A percentile compares a stretch with the other conserved stretches of the same genome.
Evolutionary conservation across 2,797 vertebrate genomes (phyloP).

Genomic region (Etheostoma perlongum): DNA sequence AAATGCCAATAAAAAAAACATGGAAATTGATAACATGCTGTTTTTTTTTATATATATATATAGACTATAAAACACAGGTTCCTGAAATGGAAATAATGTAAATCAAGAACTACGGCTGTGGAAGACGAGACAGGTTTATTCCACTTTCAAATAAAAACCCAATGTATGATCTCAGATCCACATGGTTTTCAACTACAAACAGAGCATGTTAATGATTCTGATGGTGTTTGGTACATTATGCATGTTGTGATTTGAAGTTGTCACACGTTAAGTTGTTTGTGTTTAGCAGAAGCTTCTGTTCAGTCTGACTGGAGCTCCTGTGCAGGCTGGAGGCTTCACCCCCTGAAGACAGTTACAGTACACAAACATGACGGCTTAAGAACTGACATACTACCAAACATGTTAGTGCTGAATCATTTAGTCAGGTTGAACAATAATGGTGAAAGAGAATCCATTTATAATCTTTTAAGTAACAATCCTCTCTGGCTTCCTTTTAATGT

Average conservation of each 20-base stretch:
- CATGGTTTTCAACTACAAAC: neutral
- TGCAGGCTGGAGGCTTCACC: slow-evolving; percentile 85
- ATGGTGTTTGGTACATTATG: neutral
- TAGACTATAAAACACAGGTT: neutral
- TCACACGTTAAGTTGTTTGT: neutral
- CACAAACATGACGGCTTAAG: neutral
- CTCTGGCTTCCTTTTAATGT: neutral
- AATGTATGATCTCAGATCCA: neutral
- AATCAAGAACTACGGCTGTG: neutral
- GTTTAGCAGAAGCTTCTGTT: slow-evolving; percentile 76
- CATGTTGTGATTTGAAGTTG: neutral
- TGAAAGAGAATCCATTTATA: neutral
- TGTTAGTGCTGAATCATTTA: neutral
- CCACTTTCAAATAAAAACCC: neutral
- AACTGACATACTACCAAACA: neutral
- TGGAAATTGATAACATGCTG: slow-evolving; percentile 51
- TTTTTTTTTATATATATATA: neutral
- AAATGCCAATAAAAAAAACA: slow-evolving; percentile 82
- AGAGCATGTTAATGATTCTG: neutral
- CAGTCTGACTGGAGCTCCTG: slow-evolving; percentile 65
- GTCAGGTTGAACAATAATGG: neutral
- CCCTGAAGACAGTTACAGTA: slow-evolving; percentile 78
- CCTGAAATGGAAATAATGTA: neutral
- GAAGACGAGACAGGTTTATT: slow-evolving; percentile 4
- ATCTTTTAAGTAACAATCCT: neutral